Base-by-base conservation (phyloP, 2,797 vertebrate species). In the Nannoperca obscura region DNA sequence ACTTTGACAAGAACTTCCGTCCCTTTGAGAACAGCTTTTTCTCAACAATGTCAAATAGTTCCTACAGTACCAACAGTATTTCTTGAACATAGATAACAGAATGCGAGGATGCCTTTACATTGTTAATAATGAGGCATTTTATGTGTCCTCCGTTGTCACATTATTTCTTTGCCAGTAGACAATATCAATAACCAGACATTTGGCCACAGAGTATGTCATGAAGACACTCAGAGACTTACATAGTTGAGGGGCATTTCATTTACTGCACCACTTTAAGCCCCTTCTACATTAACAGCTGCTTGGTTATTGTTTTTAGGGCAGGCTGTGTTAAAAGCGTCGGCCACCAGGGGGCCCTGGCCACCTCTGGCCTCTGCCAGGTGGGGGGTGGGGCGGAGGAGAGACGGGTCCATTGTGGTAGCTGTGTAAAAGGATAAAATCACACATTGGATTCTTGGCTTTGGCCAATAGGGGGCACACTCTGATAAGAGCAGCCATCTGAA, bases 401-500 rank as follows among this genome's bases (percentile, higher is more conserved):
- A 94, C 93, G 4, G 95, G 95, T 96, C 95, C 95, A 94, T 95
- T 96, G 95, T 95, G 94, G 95, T 95, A 96, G 95, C 95, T 96
- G 95, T 94, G 86, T 95, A 94, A 95, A 96, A 95, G 94, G 95
- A 96, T 95, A 95, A 95, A 95, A 95, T 94, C 93, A 94, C 89
- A 95, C 85, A 93, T 95, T 94, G 93, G 93, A 93, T 94, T 91
- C 88, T 89, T 78, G 88, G 89, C 88, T 92, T 85, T 71, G 68
- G 90, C 91, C 93, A 93, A 78, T 86, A 86, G 58, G 78, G 81
- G 90, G 88, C 83, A 83, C 73, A 88, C 90, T 91, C 85, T 91
- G 87, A 90, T 93, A 86, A 92, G 88, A 90, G 83, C 81, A 81
- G 71, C 82, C 81, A 65, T 83, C 47, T 83, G 46, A 81, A 76